These are phyloP conservation scores for Ramphastos sulfuratus DNA, from an alignment of 2,113 vertebrate genomes.

Conservation along the genomic window DNA sequence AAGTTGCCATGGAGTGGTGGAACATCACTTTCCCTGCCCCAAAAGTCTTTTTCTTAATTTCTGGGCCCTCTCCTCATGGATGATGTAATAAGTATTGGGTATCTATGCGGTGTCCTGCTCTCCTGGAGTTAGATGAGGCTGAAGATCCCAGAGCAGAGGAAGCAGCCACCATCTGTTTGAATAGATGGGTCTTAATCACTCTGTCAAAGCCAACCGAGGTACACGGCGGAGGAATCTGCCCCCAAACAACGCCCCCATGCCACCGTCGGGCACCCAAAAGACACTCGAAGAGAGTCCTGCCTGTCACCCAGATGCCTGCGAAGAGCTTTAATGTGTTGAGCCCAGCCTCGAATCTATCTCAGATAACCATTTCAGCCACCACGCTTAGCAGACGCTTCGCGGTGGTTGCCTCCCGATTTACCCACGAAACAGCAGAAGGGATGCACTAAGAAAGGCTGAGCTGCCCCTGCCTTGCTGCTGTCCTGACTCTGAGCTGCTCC, in stretches of 20 bases:
- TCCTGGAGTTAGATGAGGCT: background rate
- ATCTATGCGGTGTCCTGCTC: slow-evolving; percentile 29
- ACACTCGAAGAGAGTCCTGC: background rate
- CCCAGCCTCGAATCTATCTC: background rate
- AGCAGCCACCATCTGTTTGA: background rate
- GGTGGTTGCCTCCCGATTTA: background rate
- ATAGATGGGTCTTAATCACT: background rate
- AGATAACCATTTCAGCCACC: background rate
- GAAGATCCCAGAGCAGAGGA: background rate
- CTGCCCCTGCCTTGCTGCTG: background rate
- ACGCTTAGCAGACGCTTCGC: background rate
- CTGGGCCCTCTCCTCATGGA: background rate
- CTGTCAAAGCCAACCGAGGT: background rate
- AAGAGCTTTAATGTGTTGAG: background rate
- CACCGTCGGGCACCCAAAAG: background rate
- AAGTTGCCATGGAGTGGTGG: slow-evolving; percentile 46
- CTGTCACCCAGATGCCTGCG: background rate
- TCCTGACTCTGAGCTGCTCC: background rate
- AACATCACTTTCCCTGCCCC: background rate
- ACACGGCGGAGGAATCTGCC: background rate
- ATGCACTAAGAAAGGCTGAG: background rate
- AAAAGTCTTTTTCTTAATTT: background rate
- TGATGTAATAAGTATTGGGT: slow-evolving; percentile 30
- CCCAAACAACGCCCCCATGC: background rate
- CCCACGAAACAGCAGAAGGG: background rate